Conservation (phyloP, 2,113 vertebrate species). For the Tylochromis polylepis region DNA sequence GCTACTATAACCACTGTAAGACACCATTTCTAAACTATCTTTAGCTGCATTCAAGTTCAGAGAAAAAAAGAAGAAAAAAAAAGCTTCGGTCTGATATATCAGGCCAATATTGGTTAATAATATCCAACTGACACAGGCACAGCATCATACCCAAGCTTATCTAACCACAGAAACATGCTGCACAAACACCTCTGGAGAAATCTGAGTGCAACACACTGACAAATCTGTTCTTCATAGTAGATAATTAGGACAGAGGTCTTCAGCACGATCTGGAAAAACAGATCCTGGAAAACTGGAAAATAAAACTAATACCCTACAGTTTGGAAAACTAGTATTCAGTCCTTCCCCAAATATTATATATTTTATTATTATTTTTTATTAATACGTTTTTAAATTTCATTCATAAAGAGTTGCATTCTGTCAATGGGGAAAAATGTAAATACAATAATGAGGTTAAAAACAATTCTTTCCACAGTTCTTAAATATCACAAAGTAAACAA, state of each 20-base stretch:
- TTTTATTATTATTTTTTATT: not conserved
- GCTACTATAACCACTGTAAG: not conserved
- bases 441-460: not conserved
- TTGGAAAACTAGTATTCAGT: not conserved
- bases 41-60: not conserved
- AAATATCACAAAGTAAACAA: not conserved
- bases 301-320: not conserved
- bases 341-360: not conserved
- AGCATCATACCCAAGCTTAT: not conserved
- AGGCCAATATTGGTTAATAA: not conserved
- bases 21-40: not conserved
- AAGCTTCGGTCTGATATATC: not conserved
- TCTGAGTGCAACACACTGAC: not conserved
- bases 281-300: not conserved
- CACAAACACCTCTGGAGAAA: not conserved
- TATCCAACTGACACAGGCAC: not conserved
- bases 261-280: not conserved
- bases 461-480: not conserved
- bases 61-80: not conserved
- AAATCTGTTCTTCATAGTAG: not conserved
- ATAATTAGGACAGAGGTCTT: not conserved
- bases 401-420: not conserved
- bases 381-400: not conserved
- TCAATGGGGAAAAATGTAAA: not conserved
- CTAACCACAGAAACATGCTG: not conserved